A percentile compares a stretch with the other conserved stretches of the same genome.
Conservation (phyloP, 2,888 invertebrate species). For the Pomacea canaliculata region DNA sequence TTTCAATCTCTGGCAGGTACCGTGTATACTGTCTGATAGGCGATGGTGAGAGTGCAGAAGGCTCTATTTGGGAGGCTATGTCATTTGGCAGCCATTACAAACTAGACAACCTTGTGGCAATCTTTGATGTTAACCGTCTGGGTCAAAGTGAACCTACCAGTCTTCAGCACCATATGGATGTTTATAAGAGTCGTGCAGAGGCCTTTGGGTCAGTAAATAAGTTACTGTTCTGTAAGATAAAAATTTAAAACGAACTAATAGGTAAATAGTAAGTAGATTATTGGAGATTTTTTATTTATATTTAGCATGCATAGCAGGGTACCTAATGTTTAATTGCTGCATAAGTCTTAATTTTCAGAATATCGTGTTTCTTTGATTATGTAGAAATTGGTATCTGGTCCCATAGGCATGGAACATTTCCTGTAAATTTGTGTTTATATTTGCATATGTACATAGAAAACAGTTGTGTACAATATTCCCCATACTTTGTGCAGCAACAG, state of each 20-base stretch:
- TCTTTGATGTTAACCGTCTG: constrained; percentile 96
- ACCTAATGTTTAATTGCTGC: too few relatives aligned
- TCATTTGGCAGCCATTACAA: constrained; percentile 95
- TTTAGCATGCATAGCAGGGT: not conserved
- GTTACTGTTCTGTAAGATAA: not conserved
- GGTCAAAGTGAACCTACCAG: constrained; percentile 97
- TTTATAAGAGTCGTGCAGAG: constrained; percentile 79
- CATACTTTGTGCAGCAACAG: too few relatives aligned
- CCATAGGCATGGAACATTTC: too few relatives aligned
- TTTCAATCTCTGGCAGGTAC: constrained; percentile 61
- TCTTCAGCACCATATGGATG: constrained; percentile 90
- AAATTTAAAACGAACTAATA: not conserved
- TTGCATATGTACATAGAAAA: too few relatives aligned
- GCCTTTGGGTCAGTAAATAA: constrained; percentile 80
- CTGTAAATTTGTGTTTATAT: too few relatives aligned
- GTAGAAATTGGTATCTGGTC: too few relatives aligned
- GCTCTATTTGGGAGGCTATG: constrained; percentile 97
- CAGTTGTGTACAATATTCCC: too few relatives aligned
- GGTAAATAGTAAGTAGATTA: not conserved
- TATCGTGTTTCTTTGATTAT: too few relatives aligned
- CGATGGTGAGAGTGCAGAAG: constrained; percentile 98
- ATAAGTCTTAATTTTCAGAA: not conserved
- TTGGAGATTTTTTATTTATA: not conserved
- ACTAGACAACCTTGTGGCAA: constrained; percentile 94
- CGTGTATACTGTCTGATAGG: constrained; percentile 96